A percentile compares a stretch with the other conserved stretches of the same genome.
These are phyloP conservation scores for Tethea ocularis DNA, from an alignment of 2,888 invertebrate species.

Conservation along the genomic window DNA sequence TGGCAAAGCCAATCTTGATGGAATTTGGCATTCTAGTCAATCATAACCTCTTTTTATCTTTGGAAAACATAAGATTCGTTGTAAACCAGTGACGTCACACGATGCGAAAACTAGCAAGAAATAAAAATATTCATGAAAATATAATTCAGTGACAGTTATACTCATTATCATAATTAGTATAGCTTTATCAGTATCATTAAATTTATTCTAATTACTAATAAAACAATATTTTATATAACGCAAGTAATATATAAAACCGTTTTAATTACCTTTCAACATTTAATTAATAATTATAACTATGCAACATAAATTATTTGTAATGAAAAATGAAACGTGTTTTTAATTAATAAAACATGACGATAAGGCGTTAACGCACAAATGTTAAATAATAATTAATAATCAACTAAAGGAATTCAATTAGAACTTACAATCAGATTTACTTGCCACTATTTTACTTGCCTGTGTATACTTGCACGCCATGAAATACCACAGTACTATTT, in stretches of 20 bases:
- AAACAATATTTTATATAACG: too few relatives aligned
- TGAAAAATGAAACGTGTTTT: conserved; percentile 30
- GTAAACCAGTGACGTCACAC: too few relatives aligned
- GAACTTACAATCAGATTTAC: not conserved
- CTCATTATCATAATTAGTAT: too few relatives aligned
- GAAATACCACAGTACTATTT: not conserved
- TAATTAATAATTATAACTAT: conserved; percentile 18
- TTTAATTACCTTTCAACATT: not conserved
- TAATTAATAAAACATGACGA: conserved; percentile 4
- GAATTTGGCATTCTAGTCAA: too few relatives aligned
- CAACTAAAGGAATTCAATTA: not conserved
- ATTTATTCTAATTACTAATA: too few relatives aligned
- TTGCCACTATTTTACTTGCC: not conserved
- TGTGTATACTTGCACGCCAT: not conserved
- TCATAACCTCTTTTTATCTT: too few relatives aligned
- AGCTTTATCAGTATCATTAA: too few relatives aligned
- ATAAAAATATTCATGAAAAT: too few relatives aligned
- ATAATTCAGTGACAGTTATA: too few relatives aligned
- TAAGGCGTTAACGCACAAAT: not conserved
- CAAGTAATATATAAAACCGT: not conserved
- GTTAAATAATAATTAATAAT: not conserved
- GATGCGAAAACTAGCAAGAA: too few relatives aligned
- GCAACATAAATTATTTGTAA: conserved; percentile 24
- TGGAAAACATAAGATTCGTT: too few relatives aligned
- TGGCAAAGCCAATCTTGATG: too few relatives aligned